Conservation (phyloP, 2,797 vertebrate genomes). For the Syngnathus acus region DNA sequence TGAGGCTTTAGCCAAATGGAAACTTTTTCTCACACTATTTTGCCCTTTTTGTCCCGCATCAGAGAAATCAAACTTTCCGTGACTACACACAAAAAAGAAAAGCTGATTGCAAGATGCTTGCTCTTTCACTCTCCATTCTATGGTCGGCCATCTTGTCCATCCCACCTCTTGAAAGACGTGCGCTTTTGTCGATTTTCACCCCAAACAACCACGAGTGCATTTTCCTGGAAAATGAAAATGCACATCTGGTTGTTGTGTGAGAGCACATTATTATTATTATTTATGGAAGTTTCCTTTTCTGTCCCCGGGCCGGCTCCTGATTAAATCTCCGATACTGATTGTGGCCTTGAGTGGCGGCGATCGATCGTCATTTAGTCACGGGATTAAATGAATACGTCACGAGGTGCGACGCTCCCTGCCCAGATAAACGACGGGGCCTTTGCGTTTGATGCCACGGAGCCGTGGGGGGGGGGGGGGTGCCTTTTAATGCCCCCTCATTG, state of each 20-base stretch:
- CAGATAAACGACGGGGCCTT: not conserved
- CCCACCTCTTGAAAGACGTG: not conserved
- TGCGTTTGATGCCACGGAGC: not conserved
- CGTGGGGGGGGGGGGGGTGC: too few species aligned
- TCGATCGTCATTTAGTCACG: conserved; percentile 73
- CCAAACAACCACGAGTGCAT: not conserved
- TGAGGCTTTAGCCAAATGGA: not conserved
- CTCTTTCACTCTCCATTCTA: not conserved
- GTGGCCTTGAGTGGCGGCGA: conserved; percentile 66
- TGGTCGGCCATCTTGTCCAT: not conserved
- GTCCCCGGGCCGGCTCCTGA: conserved; percentile 56
- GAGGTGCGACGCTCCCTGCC: conserved; percentile 41
- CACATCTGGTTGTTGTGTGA: not conserved
- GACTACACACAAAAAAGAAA: too few species aligned
- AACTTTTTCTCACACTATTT: not conserved
- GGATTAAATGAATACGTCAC: conserved; percentile 72
- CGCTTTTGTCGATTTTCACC: not conserved
- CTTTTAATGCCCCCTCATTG: not conserved
- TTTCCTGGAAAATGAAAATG: not conserved
- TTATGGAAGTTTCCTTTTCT: conserved; percentile 73
- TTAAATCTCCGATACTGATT: conserved; percentile 72
- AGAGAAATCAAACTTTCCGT: not conserved
- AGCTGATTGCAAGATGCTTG: not conserved
- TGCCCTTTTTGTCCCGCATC: not conserved
- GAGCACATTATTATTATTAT: conserved; percentile 36